Conservation (phyloP, 2,113 vertebrate genomes). For the Hymenochirus boettgeri region DNA sequence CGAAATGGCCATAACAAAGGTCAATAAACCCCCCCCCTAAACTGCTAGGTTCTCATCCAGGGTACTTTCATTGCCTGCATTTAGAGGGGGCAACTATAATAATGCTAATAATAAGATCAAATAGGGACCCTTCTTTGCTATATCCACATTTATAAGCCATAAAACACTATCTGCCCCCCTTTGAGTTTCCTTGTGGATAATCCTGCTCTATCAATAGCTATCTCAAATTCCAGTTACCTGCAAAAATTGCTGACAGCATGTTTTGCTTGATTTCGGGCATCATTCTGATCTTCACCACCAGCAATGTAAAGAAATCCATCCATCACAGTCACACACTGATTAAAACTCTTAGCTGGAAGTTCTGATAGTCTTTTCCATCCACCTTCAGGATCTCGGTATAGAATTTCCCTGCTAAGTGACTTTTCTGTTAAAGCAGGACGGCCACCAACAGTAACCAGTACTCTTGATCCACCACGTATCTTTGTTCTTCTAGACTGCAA, state of each 20-base stretch:
- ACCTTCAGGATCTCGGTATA: constrained; percentile 88
- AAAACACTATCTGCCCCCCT: too few relatives aligned
- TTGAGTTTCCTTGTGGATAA: too few relatives aligned
- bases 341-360: constrained; percentile 97
- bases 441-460: constrained; percentile 89
- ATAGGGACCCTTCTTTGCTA: too few relatives aligned
- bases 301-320: constrained; percentile 96
- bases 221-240: constrained; percentile 70
- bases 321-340: constrained; percentile 93
- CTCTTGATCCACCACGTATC: constrained; percentile 86
- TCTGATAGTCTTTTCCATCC: constrained; percentile 94
- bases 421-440: constrained; percentile 93
- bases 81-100: too few relatives aligned
- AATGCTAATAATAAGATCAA: too few relatives aligned
- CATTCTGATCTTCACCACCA: constrained; percentile 97
- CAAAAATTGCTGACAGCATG: constrained; percentile 97
- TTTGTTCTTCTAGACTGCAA: constrained; percentile 95
- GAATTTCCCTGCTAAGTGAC: constrained; percentile 93
- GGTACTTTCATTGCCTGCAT: too few relatives aligned
- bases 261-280: constrained; percentile 97
- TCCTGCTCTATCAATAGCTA: too few relatives aligned
- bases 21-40: too few relatives aligned
- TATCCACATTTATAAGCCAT: too few relatives aligned
- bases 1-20: too few relatives aligned
- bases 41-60: too few relatives aligned